Conservation (phyloP, 2,797 vertebrate genomes). For the Furcifer pardalis region DNA sequence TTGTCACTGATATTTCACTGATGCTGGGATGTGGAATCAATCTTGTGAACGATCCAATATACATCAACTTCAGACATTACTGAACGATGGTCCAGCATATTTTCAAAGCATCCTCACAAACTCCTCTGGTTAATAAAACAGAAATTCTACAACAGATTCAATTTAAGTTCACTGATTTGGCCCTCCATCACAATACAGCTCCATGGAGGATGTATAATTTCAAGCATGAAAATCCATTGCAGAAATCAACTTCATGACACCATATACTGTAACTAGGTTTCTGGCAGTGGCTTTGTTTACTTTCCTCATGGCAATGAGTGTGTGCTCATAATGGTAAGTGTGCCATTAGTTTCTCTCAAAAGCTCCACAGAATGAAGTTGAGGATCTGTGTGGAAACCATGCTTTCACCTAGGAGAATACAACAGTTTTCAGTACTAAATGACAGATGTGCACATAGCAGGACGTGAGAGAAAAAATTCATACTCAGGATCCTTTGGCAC, state of each 20-base stretch:
- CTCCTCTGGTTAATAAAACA: neutral
- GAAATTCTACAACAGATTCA: neutral
- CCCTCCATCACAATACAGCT: neutral
- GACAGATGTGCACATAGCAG: neutral
- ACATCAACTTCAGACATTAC: neutral
- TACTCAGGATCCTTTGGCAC: slow-evolving; percentile 21
- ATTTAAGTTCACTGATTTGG: neutral
- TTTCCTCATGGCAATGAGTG: neutral
- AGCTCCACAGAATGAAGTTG: slow-evolving; percentile 40
- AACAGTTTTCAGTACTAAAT: neutral
- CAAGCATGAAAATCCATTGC: neutral
- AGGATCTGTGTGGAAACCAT: neutral
- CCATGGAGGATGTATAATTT: neutral
- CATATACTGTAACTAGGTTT: neutral
- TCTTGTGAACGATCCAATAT: neutral
- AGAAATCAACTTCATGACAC: neutral
- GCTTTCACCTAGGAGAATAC: neutral
- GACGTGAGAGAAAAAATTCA: neutral
- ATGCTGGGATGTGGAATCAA: neutral
- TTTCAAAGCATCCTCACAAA: neutral
- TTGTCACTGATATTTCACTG: neutral
- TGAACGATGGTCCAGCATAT: neutral
- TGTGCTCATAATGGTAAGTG: no score
- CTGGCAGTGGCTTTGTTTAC: neutral
- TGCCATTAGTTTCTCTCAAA: slow-evolving; percentile 27